Base-by-base conservation (phyloP, 2,888 invertebrate genomes). In the Oscheius sp. region DNA sequence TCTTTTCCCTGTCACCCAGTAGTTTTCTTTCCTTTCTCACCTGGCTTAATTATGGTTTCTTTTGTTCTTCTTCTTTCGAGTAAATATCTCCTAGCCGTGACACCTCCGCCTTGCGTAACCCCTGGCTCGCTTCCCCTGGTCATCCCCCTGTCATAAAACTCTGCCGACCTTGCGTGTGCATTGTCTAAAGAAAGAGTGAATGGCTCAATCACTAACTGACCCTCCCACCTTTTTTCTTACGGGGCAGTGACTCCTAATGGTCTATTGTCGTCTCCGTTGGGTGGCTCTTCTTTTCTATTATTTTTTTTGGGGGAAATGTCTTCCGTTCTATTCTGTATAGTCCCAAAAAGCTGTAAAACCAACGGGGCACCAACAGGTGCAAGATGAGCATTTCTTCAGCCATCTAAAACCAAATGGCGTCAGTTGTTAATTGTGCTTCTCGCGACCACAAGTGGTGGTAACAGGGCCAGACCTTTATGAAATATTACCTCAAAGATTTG, bases 381-480 rank as follows among this genome's bases (percentile, higher is more conserved):
- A 43, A 43, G 61, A 41, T 35, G 41, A 35, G 61, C n/a, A 9
- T 61, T 61, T 45, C 45, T 61, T 61, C 21, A 61, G 43, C 16
- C n/a, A 35, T 41, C 61, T 61, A 58, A 23, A 23, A 58, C 58
- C 25, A 41, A 41, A 18, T 12, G 35, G 61, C 61, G 61, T 61
- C 61, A 61, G 61, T 61, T 61, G 61, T 61, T 61, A 61, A 61
- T 61, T 61, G 61, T 61, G 43, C 27, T 35, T 3, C 35, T 18
- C 23, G n/a, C 55, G 43, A 41, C 61, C 61, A 61, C 61, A 61
- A 61, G 61, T 61, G 61, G 61, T 21, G 21, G 35, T 35, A 3
- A 35, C n/a, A n/a, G n/a, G 35, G 35, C 35, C 35, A 35, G 35
- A 61, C 61, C 21, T 61, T 61, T 61, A 61, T 61, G 61, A 61